These are phyloP conservation scores for Acropora tenuis DNA, from an alignment of 64 coral and sea anemone genomes.

Conservation along the genomic window DNA sequence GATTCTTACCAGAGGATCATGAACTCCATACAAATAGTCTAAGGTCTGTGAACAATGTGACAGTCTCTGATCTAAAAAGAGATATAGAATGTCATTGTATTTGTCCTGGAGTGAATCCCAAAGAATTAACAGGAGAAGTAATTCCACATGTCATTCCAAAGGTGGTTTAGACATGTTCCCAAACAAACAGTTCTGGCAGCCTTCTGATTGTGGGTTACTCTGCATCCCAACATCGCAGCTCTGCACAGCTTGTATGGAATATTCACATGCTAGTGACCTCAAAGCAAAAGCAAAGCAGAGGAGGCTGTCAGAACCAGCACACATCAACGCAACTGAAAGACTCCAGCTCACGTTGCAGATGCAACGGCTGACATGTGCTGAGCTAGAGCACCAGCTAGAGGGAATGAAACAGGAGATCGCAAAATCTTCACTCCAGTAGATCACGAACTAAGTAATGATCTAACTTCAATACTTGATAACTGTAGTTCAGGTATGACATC, in stretches of 20 bases:
- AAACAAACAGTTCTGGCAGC: slow-evolving; percentile 51
- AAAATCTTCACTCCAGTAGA: slow-evolving; percentile 36
- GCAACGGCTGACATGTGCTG: slow-evolving; percentile 53
- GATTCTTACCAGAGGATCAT: too few species aligned
- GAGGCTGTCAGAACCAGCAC: slow-evolving; percentile 48
- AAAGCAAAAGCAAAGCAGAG: slow-evolving; percentile 50
- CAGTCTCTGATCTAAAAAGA: too few species aligned
- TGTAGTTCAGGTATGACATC: neutral
- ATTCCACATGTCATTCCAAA: slow-evolving; percentile 49
- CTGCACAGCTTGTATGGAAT: slow-evolving; percentile 33
- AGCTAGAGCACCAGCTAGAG: slow-evolving; percentile 45
- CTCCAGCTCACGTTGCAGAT: slow-evolving; percentile 36
- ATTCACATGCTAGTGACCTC: slow-evolving; percentile 24
- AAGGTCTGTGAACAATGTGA: too few species aligned
- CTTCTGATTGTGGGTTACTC: slow-evolving; percentile 29
- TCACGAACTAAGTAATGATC: slow-evolving; percentile 20
- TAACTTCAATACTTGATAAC: neutral
- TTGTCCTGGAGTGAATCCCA: slow-evolving; percentile 13
- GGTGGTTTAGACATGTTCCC: slow-evolving; percentile 9
- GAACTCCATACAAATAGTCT: too few species aligned
- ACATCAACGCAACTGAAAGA: slow-evolving; percentile 42
- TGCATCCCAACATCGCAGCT: slow-evolving; percentile 16
- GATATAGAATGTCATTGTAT: too few species aligned
- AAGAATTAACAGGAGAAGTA: slow-evolving; percentile 13
- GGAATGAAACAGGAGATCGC: slow-evolving; percentile 35